Percentiles rank a stretch among this genome's conserved stretches.
Evolutionary conservation across 2,888 invertebrate species (phyloP).

Genomic region (Dryobotodes eremita): DNA sequence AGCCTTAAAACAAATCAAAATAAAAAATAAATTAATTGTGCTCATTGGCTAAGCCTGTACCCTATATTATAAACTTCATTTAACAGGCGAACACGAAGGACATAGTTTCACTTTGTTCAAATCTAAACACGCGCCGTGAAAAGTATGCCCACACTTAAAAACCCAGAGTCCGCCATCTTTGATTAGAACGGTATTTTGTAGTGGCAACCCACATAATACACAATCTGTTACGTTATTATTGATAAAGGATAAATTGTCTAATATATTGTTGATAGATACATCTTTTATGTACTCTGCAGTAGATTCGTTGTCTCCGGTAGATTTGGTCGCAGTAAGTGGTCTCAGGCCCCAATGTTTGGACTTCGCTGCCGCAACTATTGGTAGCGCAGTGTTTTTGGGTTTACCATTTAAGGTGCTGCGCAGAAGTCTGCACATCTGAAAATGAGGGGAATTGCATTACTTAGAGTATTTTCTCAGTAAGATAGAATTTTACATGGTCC

Average conservation of each 20-base stretch:
- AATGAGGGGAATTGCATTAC: conserved; percentile 42
- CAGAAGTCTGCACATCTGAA: conserved; percentile 85
- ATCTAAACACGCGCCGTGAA: conserved; percentile 91
- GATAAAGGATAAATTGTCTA: conserved; percentile 74
- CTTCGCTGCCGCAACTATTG: conserved; percentile 83
- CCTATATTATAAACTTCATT: conserved; percentile 54
- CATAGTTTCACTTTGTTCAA: conserved; percentile 89
- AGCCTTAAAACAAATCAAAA: conserved; percentile 35
- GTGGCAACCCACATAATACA: conserved; percentile 90
- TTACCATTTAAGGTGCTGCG: conserved; percentile 76
- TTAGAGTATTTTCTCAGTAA: not conserved
- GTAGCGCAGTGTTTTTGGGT: conserved; percentile 85
- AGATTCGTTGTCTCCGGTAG: conserved; percentile 34
- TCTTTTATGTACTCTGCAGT: conserved; percentile 62
- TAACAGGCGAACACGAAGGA: conserved; percentile 80
- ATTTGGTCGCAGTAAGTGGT: conserved; percentile 66
- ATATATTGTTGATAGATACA: conserved; percentile 73
- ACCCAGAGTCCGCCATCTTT: conserved; percentile 92
- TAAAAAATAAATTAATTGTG: conserved; percentile 46
- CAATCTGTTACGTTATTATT: conserved; percentile 83
- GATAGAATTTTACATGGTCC: not conserved
- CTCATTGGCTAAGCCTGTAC: conserved; percentile 22
- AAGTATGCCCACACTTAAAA: conserved; percentile 92
- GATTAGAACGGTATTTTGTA: conserved; percentile 91
- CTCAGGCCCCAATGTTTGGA: conserved; percentile 89